phyloP scores from a whole-genome alignment of 2,113 vertebrate genomes.

The Perca fluviatilis region DNA sequence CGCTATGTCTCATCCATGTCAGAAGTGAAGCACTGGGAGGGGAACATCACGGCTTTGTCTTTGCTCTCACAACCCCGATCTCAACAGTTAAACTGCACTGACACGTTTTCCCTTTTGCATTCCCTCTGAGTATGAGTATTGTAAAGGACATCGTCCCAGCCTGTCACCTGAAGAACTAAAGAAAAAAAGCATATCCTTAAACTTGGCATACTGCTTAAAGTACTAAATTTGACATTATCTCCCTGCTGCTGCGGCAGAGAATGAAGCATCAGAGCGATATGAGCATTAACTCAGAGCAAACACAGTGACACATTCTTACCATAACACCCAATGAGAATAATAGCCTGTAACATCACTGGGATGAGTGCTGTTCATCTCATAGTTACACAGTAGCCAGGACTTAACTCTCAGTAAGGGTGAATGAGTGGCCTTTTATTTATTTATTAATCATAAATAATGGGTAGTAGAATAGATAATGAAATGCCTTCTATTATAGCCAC shows the following conservation, averaged over 20 bases:
- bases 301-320: slow-evolving; percentile 51
- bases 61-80: slow-evolving; percentile 43
- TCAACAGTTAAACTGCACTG: slow-evolving; percentile 51
- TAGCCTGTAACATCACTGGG: slow-evolving; percentile 3
- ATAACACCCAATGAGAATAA: slow-evolving; percentile 23
- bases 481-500: slow-evolving; percentile 37
- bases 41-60: slow-evolving; percentile 50
- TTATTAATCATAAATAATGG: slow-evolving; percentile 58
- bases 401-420: slow-evolving; percentile 28
- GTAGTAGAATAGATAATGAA: slow-evolving; percentile 47
- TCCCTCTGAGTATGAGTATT: slow-evolving; percentile 49
- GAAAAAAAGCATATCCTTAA: slow-evolving; percentile 70
- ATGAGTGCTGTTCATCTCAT: slow-evolving; percentile 35
- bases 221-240: slow-evolving; percentile 73
- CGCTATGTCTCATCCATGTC: slow-evolving; percentile 45
- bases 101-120: slow-evolving; percentile 59
- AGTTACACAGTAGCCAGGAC: slow-evolving; percentile 8
- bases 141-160: slow-evolving; percentile 64
- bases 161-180: slow-evolving; percentile 72
- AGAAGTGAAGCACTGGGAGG: slow-evolving; percentile 61
- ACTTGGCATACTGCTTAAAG: slow-evolving; percentile 69
- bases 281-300: slow-evolving; percentile 64
- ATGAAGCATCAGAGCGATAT: slow-evolving; percentile 49
- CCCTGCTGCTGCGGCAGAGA: slow-evolving; percentile 57
- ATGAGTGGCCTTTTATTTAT: slow-evolving; percentile 50